Evolutionary conservation across 2,888 invertebrate genomes (phyloP), one percentile per base, ranked within the genome.

Genomic region (Belgica antarctica): DNA sequence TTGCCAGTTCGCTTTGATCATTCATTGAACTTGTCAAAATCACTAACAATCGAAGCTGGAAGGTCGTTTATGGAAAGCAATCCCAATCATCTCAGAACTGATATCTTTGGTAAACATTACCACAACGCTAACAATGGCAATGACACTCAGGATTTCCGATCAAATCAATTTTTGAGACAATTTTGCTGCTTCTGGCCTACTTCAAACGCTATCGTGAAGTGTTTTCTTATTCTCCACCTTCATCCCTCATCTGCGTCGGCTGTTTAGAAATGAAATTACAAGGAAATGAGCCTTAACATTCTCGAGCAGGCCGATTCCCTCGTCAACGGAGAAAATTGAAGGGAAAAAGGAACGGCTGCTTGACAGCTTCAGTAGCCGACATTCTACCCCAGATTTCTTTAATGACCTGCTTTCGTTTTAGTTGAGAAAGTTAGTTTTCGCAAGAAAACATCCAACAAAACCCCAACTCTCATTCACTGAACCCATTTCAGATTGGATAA

Each of bases 91-190:
- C 41, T 10, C n/a, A 41, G 8, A 10, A 41, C 5, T 2, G 3
- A 41, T 15, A 10, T 41, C 12, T 41, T 41, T 41, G 10, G 5
- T 10, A 31, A 31, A 7, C 5, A 31, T 31, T 31, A 7, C 31
- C 10, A 15, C n/a, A n/a, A n/a, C 10, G 8, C 10, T n/a, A 41
- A 15, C 41, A 41, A 41, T 10, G 41, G 41, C 31, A 41, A 5
- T 41, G 61, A 27, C 27, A 61, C n/a, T 61, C 61, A 12, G 61
- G 61, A 61, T 15, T 15, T 61, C 61, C 61, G 10, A n/a, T 19
- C 25, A 19, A 61, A 61, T 61, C 61, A 52, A 8, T 2, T 52
- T 22, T 22, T 12, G 2, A 3, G 41, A 41, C 15, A 41, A 41
- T 41, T 12, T 41, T 41, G 41, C 41, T 15, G n/a, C n/a, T n/a